These are phyloP conservation scores for Trypoxylon attenuatum DNA, from an alignment of 2,888 invertebrate genomes.

Conservation along the genomic window DNA sequence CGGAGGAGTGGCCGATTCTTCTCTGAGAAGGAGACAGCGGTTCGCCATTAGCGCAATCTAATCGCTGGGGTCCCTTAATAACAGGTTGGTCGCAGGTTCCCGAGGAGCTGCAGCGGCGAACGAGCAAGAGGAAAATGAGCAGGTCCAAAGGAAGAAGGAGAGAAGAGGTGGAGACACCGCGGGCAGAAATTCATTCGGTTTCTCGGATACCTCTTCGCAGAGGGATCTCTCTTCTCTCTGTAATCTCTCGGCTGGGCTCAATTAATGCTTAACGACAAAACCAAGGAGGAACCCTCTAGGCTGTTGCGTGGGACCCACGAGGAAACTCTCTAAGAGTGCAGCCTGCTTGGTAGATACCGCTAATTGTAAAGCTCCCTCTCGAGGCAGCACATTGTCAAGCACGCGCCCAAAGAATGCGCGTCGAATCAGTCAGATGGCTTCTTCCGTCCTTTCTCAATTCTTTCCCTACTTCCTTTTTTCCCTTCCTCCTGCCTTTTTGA, in stretches of 20 bases:
- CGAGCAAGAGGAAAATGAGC: conserved; percentile 17
- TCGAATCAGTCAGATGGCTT: conserved; percentile 35
- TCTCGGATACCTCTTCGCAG: conserved; percentile 50
- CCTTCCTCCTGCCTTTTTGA: background rate
- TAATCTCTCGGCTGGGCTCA: conserved; percentile 63
- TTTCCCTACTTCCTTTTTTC: background rate
- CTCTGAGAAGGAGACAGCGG: conserved; percentile 62
- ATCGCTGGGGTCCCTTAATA: conserved; percentile 70
- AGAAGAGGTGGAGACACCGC: conserved; percentile 21
- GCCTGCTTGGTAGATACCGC: conserved; percentile 57
- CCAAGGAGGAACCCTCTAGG: conserved; percentile 27
- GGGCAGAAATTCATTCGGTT: conserved; percentile 60
- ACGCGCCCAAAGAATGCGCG: conserved; percentile 51
- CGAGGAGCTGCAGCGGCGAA: conserved; percentile 36
- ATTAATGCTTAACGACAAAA: conserved; percentile 69
- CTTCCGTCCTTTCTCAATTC: conserved; percentile 22
- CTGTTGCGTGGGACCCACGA: conserved; percentile 48
- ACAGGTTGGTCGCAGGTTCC: conserved; percentile 64
- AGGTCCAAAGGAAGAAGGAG: conserved; percentile 11
- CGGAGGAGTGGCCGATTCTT: conserved; percentile 47
- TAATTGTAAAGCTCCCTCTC: conserved; percentile 63
- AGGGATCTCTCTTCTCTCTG: conserved; percentile 53
- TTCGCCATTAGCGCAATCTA: conserved; percentile 73
- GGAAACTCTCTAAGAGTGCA: conserved; percentile 47
- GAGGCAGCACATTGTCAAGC: conserved; percentile 57